A percentile compares a stretch with the other conserved stretches of the same genome.
Evolutionary conservation across 2,888 invertebrate species (phyloP).

Genomic region (Eueremaeus valkanovi): DNA sequence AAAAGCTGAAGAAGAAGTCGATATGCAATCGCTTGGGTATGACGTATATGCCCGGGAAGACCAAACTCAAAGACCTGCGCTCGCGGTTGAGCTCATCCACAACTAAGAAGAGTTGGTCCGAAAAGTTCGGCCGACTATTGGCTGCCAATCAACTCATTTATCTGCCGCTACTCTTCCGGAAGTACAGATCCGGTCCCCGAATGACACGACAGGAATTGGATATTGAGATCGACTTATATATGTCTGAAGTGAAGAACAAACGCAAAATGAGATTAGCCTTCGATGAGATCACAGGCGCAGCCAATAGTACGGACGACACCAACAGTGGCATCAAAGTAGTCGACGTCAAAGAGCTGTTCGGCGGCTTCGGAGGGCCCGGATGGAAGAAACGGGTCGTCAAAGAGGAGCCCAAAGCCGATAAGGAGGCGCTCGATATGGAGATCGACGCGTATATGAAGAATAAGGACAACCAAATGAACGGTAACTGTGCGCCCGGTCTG

Average conservation of each 20-base stretch:
- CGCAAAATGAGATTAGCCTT: neutral
- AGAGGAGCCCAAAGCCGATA: neutral
- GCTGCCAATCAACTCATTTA: neutral
- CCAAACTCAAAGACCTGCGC: neutral
- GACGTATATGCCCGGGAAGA: neutral
- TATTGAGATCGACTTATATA: conserved; percentile 14
- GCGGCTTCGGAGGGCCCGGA: neutral
- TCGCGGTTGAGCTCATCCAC: neutral
- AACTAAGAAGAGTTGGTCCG: neutral
- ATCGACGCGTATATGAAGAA: neutral
- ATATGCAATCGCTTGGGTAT: conserved; percentile 2
- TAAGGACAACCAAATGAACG: neutral
- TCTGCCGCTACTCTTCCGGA: neutral
- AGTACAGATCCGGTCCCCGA: neutral
- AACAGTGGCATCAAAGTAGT: neutral
- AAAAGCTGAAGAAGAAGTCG: conserved; percentile 9
- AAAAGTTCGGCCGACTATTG: conserved; percentile 9
- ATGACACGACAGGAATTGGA: neutral
- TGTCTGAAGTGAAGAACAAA: neutral
- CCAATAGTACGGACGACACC: neutral
- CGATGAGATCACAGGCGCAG: neutral
- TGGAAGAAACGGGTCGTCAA: neutral
- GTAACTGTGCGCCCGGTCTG: neutral
- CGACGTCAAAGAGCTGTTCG: neutral
- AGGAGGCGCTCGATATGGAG: conserved; percentile 1